Conservation (phyloP, 2,113 vertebrate species). For the Brevimyrus niger region DNA sequence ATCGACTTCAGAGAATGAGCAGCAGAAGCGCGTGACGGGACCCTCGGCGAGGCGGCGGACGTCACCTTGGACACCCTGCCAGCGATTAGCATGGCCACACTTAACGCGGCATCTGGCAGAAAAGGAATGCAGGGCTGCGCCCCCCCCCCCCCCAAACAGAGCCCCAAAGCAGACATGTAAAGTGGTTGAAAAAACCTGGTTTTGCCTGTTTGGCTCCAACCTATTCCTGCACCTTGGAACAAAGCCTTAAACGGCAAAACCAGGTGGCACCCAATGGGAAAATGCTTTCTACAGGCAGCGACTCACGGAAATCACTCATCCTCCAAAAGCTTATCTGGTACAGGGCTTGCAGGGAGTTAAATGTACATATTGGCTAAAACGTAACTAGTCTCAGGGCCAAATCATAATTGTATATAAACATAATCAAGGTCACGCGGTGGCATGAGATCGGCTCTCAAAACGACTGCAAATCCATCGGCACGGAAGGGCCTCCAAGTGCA, state of each 20-base stretch:
- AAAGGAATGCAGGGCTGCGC: neutral
- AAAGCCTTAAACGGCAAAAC: neutral
- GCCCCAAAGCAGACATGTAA: neutral
- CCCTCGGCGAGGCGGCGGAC: neutral
- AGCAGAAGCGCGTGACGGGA: neutral
- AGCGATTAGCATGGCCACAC: neutral
- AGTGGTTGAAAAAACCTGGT: neutral
- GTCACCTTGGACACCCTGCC: neutral
- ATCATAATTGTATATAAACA: neutral
- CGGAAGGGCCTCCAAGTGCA: neutral
- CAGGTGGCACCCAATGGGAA: neutral
- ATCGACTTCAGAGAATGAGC: constrained; percentile 29
- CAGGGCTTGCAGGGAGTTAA: neutral
- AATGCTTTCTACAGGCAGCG: neutral
- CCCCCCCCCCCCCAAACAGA: neutral
- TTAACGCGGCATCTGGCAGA: neutral
- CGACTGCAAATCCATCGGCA: neutral
- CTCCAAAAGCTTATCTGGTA: neutral
- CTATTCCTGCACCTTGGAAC: neutral
- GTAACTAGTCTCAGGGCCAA: neutral
- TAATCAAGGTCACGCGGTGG: neutral
- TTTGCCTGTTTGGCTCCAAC: neutral
- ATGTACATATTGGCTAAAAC: neutral
- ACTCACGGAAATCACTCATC: neutral
- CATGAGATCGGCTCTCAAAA: neutral